Percentiles rank a stretch among this genome's conserved stretches.
These are phyloP conservation scores for Gadopsis marmoratus DNA, from an alignment of 2,797 vertebrate species.

Conservation along the genomic window DNA sequence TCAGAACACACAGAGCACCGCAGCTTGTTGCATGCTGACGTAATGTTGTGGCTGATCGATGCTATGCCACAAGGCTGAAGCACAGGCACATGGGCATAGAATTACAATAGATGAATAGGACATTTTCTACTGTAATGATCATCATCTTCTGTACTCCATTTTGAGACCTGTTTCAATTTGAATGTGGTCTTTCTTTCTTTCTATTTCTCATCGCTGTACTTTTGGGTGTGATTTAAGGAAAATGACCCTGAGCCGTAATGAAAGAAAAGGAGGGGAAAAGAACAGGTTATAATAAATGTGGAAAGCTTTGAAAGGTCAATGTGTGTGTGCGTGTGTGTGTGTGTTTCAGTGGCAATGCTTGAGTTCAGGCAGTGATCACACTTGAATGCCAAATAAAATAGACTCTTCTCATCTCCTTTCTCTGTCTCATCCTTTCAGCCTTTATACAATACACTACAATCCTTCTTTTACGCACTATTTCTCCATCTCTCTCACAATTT, in stretches of 20 bases:
- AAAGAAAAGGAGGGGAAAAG: constrained; percentile 39
- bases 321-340: constrained; percentile 25
- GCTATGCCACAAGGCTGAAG: constrained; percentile 29
- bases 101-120: constrained; percentile 41
- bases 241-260: constrained; percentile 49
- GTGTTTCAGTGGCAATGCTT: neutral
- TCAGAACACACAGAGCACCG: too few species aligned
- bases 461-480: constrained; percentile 22
- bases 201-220: constrained; percentile 20
- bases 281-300: constrained; percentile 50
- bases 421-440: constrained; percentile 22
- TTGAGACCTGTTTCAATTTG: neutral
- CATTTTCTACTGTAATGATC: constrained; percentile 14
- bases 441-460: constrained; percentile 22
- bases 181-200: constrained; percentile 1
- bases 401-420: constrained; percentile 26
- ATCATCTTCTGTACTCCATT: neutral
- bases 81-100: neutral
- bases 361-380: constrained; percentile 38
- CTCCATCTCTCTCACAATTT: constrained; percentile 24
- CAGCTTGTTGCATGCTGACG: too few species aligned
- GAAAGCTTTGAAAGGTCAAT: constrained; percentile 72
- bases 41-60: too few species aligned
- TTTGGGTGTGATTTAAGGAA: constrained; percentile 40
- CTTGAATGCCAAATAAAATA: constrained; percentile 64